Evolutionary conservation across 92 coral and sea anemone species (phyloP), one percentile per base, ranked within the genome.

Genomic region (Epizoanthus illoricatus): DNA sequence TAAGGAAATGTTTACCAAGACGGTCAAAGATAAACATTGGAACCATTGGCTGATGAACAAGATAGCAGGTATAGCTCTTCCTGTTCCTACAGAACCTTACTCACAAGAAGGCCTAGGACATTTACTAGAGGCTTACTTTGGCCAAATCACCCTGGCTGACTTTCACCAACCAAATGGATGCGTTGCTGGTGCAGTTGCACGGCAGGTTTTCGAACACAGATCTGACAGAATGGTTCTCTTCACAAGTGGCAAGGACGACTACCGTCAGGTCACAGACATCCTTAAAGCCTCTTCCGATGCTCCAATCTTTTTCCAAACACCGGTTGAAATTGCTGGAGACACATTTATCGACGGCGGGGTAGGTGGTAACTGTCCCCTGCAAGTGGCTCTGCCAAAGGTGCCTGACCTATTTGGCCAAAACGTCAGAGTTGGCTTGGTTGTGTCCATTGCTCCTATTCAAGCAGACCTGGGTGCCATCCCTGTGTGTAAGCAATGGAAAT

Each of bases 301-400:
- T 54, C 87, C 84, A 43, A 36, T 84, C 19, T 84, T 20, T 47
- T 84, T 84, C 57, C 66, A 43, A 61, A 84, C 86, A 13, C 86
- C 86, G 12, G 84, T 57, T 41, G 28, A 45, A 11, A 84, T 84
- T 62, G 60, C 20, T 2, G 86, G 81, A 0, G 86, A 84, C 23
- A 45, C 10, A 15, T 84, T 57, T 57, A 23, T 84, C 0, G 86
- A 84, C 23, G 84, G 86, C 24, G 86, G 86, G 5, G 83, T 74
- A 19, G 87, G 87, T 1, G 87, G 84, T 18, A 84, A 84, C 73
- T 84, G 87, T 52, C 87, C 87, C 15, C 55, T 84, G 8, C 61
- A 17, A n/a, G 84, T 75, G 54, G 84, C 87, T 4, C 43, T 74
- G n/a, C 45, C 43, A 43, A 57, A 65, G 76, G 63, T 73, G n/a